Percentiles rank a stretch among this genome's conserved stretches.
Conservation (phyloP, 2,888 invertebrate genomes). For the Saturnia japonica region DNA sequence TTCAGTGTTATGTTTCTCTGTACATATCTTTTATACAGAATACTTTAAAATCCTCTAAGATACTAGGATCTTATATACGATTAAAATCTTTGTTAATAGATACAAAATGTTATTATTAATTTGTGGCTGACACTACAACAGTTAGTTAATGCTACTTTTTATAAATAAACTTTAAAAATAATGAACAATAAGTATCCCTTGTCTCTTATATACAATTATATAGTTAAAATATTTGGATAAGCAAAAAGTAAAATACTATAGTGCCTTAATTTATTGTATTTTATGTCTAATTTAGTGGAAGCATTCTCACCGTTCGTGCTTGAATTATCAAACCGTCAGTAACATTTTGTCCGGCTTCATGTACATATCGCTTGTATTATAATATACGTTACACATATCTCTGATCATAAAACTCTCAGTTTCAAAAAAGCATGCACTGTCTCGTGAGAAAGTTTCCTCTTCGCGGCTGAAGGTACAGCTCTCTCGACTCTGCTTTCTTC, state of each 20-base stretch:
- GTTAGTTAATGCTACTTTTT: not conserved
- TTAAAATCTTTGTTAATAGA: not conserved
- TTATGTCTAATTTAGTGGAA: constrained; percentile 68
- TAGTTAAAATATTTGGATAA: not conserved
- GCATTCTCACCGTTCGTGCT: constrained; percentile 84
- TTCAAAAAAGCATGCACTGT: constrained; percentile 85
- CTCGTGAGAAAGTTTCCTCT: constrained; percentile 92
- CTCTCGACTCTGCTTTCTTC: constrained; percentile 85
- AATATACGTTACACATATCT: constrained; percentile 76
- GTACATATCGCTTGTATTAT: constrained; percentile 85
- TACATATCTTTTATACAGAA: constrained; percentile 6
- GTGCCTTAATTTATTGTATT: constrained; percentile 14
- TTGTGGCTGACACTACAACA: not conserved
- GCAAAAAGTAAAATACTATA: not conserved
- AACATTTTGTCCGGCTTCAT: constrained; percentile 82
- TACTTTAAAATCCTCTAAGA: not conserved
- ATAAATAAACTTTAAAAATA: not conserved
- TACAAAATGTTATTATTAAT: not conserved
- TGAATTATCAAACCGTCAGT: constrained; percentile 76
- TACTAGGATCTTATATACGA: not conserved
- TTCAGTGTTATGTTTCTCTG: constrained; percentile 1
- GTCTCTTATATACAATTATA: not conserved
- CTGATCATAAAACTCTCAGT: constrained; percentile 79
- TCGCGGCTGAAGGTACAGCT: constrained; percentile 93
- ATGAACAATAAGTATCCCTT: not conserved